phyloP scores from a whole-genome alignment of 64 coral and sea anemone species.

The Exaiptasia diaphana region DNA sequence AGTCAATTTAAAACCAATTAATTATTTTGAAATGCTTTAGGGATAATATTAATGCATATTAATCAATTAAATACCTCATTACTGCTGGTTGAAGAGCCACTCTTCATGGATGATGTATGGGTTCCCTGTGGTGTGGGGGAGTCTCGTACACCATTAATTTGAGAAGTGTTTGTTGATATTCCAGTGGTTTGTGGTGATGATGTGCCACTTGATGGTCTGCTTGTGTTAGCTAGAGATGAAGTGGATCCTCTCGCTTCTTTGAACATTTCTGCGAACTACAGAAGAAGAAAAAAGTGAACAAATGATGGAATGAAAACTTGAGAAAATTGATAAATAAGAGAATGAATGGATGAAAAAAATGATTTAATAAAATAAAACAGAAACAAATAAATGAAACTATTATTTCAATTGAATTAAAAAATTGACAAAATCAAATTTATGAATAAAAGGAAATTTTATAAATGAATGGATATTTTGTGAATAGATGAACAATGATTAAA shows the following conservation, averaged over 20 bases:
- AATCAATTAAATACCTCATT: conserved; percentile 73
- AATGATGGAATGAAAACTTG: neutral
- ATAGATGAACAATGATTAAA: no score
- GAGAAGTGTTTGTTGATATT: conserved; percentile 24
- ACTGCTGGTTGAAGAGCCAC: conserved; percentile 77
- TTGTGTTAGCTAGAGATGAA: conserved; percentile 39
- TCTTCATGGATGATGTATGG: conserved; percentile 54
- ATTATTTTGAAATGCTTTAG: no score
- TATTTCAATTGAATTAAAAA: no score
- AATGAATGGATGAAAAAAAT: no score
- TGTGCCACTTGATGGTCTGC: conserved; percentile 30
- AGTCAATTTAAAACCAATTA: no score
- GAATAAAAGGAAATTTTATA: no score
- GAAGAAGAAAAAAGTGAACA: neutral
- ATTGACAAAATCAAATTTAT: no score
- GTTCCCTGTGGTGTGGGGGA: conserved; percentile 59
- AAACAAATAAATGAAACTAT: no score
- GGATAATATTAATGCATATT: no score
- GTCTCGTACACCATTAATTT: conserved; percentile 59
- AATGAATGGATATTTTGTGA: no score
- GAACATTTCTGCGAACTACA: conserved; percentile 93
- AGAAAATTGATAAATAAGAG: neutral
- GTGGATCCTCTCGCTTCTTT: conserved; percentile 70
- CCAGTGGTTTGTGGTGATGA: conserved; percentile 44
- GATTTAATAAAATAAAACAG: no score